phyloP scores from a whole-genome alignment of 2,797 vertebrate genomes.

The Peromyscus attwateri region DNA sequence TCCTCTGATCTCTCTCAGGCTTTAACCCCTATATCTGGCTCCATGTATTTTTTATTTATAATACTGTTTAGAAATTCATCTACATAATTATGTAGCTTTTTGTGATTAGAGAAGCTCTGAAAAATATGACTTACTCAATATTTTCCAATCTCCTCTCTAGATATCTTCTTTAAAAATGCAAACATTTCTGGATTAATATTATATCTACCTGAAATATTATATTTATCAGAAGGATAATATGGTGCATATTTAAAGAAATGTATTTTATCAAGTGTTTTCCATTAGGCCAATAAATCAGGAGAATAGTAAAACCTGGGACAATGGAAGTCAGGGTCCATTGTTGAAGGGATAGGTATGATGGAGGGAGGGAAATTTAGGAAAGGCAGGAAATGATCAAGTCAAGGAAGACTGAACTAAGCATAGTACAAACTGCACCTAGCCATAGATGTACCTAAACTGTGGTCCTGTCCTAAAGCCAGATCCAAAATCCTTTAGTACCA shows the following conservation, averaged over 20 bases:
- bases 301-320: not conserved
- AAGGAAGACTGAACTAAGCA: not conserved
- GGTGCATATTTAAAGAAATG: not conserved
- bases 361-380: not conserved
- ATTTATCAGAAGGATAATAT: not conserved
- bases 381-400: not conserved
- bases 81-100: slow-evolving; percentile 9
- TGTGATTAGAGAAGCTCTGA: not conserved
- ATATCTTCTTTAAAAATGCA: slow-evolving; percentile 24
- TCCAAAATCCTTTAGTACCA: not conserved
- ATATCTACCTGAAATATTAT: slow-evolving; percentile 15
- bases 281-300: slow-evolving; percentile 15
- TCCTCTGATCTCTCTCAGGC: too few species aligned
- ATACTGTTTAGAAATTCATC: too few species aligned
- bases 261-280: slow-evolving; percentile 35
- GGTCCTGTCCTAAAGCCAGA: not conserved
- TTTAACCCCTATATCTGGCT: too few species aligned
- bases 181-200: slow-evolving; percentile 30
- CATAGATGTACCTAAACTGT: not conserved
- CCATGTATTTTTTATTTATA: too few species aligned
- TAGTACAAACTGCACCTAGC: not conserved
- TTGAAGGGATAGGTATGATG: not conserved
- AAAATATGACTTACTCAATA: slow-evolving; percentile 43
- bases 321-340: not conserved
- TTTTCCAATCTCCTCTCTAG: not conserved